These are phyloP conservation scores for Serripes groenlandicus DNA, from an alignment of 2,888 invertebrate species.

Conservation along the genomic window DNA sequence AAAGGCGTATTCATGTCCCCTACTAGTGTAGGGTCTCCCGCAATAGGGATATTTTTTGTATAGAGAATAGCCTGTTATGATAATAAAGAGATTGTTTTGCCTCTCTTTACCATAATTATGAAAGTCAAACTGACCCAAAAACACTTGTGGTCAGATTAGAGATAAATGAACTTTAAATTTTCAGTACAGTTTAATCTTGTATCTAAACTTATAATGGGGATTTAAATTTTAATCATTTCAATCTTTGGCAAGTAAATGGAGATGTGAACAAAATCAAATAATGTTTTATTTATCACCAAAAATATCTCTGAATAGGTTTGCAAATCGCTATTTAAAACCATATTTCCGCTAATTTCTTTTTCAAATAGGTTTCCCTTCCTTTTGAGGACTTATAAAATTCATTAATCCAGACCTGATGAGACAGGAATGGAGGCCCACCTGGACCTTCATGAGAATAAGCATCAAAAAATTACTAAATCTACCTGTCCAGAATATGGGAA, in stretches of 20 bases:
- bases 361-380: neutral
- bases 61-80: too few species aligned
- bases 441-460: neutral
- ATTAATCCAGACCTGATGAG: neutral
- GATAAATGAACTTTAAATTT: too few species aligned
- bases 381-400: neutral
- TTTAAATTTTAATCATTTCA: neutral
- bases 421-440: neutral
- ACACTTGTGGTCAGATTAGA: too few species aligned
- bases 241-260: neutral
- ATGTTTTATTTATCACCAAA: slow-evolving; percentile 21
- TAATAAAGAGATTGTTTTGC: too few species aligned
- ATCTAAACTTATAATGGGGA: neutral
- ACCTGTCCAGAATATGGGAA: neutral
- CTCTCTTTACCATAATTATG: too few species aligned
- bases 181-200: neutral
- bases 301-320: slow-evolving; percentile 7
- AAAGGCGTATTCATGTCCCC: too few species aligned
- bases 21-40: too few species aligned
- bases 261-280: slow-evolving; percentile 8
- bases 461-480: neutral
- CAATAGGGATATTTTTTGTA: too few species aligned
- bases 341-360: slow-evolving; percentile 20
- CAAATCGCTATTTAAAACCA: slow-evolving; percentile 5
- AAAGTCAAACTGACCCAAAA: too few species aligned